These are phyloP conservation scores for Drosophila pachea DNA, from an alignment of 1,140 invertebrate species.

Conservation along the genomic window DNA sequence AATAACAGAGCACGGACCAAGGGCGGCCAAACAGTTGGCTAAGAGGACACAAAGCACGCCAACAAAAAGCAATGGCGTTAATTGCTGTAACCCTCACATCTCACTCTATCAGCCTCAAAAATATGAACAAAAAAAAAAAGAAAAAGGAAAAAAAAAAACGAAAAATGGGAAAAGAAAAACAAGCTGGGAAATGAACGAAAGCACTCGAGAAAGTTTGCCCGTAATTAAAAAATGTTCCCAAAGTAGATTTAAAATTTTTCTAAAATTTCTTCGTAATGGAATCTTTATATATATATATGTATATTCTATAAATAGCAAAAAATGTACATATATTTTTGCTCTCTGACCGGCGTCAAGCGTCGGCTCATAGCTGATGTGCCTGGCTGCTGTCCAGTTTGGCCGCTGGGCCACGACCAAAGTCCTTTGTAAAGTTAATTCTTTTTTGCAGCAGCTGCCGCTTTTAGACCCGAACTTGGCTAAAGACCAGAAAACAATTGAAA, in stretches of 20 bases:
- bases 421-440: slow-evolving; percentile 42
- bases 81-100: slow-evolving; percentile 51
- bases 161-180: slow-evolving; percentile 22
- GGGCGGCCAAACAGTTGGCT: slow-evolving; percentile 23
- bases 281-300: background rate
- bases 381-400: background rate
- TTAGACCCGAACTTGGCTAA: slow-evolving; percentile 37
- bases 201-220: slow-evolving; percentile 55
- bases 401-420: slow-evolving; percentile 19
- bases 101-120: background rate
- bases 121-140: background rate
- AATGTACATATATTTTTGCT: background rate
- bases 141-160: background rate
- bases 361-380: background rate
- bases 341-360: background rate
- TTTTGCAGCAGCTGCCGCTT: slow-evolving; percentile 14
- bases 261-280: background rate
- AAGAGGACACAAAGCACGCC: slow-evolving; percentile 46
- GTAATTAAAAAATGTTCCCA: slow-evolving; percentile 49
- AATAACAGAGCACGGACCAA: slow-evolving; percentile 56
- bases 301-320: background rate
- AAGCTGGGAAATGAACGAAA: slow-evolving; percentile 31
- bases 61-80: slow-evolving; percentile 55
- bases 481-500: slow-evolving; percentile 24
- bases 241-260: slow-evolving; percentile 3